These are phyloP conservation scores for Trogon melanurus DNA, from an alignment of 2,113 vertebrate genomes.

Conservation along the genomic window DNA sequence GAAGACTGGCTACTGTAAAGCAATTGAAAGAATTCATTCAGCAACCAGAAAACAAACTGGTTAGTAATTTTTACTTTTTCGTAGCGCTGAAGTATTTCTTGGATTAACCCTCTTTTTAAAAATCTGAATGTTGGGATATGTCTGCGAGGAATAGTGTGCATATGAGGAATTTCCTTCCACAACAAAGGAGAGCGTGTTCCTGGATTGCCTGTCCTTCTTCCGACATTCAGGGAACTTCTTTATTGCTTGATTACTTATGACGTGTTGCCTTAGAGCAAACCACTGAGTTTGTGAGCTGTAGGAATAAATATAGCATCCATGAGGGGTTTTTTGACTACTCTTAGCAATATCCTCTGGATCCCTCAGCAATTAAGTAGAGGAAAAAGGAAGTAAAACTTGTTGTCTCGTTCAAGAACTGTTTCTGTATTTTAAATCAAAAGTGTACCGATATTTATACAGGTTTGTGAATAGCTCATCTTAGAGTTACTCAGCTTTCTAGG, in stretches of 20 bases:
- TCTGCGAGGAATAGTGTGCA: not conserved
- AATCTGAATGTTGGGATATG: accelerated
- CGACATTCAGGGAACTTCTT: not conserved
- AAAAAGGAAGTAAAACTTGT: not conserved
- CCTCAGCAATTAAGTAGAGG: not conserved
- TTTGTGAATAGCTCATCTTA: not conserved
- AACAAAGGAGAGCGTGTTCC: not conserved
- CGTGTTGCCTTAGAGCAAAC: not conserved
- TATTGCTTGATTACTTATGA: not conserved
- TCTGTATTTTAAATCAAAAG: not conserved
- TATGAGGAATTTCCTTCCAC: not conserved
- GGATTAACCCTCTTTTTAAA: not conserved
- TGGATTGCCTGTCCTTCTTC: not conserved
- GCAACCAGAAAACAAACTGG: constrained; percentile 97
- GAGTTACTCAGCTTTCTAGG: not conserved
- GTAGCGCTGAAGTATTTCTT: not conserved
- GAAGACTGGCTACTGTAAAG: constrained; percentile 97
- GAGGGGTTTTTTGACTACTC: not conserved
- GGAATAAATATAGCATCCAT: not conserved
- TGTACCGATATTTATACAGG: not conserved
- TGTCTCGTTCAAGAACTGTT: not conserved
- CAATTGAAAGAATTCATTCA: constrained; percentile 98
- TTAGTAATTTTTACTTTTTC: constrained; percentile 61
- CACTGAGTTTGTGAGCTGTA: not conserved
- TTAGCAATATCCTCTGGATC: not conserved